Evolutionary conservation across 2,113 vertebrate genomes (phyloP).

Genomic region (pig (Sus scrofa)): DNA sequence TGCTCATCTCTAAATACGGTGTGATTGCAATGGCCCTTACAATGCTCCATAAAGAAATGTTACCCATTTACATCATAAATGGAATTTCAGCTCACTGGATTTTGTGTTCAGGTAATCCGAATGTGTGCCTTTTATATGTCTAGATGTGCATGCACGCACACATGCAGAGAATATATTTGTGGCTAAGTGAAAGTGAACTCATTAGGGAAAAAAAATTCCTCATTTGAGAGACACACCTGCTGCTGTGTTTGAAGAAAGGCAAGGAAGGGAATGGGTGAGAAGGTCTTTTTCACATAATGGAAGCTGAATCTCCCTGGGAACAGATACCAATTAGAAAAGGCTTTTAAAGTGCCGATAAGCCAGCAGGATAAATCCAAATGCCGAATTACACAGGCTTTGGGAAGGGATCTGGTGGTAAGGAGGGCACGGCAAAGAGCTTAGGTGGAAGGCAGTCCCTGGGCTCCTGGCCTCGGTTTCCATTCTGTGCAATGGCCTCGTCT

Average conservation of each 20-base stretch:
- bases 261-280: neutral
- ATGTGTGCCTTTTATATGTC: neutral
- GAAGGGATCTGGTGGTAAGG: neutral
- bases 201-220: conserved; percentile 19
- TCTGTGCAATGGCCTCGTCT: neutral
- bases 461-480: neutral
- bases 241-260: neutral
- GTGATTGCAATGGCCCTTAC: neutral
- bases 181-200: conserved; percentile 50
- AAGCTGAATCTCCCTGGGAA: conserved; percentile 9
- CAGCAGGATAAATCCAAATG: neutral
- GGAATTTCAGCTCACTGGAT: neutral
- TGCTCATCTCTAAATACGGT: neutral
- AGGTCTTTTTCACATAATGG: conserved; percentile 19
- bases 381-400: neutral
- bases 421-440: neutral
- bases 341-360: conserved; percentile 39
- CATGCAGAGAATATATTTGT: neutral
- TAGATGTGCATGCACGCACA: neutral
- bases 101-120: conserved; percentile 6
- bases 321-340: conserved; percentile 23
- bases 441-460: neutral
- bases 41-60: neutral
- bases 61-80: conserved; percentile 16
- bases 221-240: conserved; percentile 52